These are phyloP conservation scores for Hipposideros armiger DNA, from an alignment of 2,113 vertebrate genomes.

Conservation along the genomic window DNA sequence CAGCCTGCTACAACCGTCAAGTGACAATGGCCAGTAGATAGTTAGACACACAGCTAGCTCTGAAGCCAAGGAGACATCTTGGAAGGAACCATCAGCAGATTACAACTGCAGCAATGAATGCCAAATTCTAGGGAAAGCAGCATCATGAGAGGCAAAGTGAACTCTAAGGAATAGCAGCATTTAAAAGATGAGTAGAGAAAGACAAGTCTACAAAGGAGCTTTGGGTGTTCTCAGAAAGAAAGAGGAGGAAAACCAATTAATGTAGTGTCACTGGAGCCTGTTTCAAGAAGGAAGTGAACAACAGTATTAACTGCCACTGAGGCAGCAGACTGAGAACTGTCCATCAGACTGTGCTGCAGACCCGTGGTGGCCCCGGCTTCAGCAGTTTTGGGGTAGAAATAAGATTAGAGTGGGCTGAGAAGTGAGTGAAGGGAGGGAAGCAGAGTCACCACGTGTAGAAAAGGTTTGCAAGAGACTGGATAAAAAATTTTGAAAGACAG, in stretches of 20 bases:
- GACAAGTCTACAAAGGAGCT: neutral
- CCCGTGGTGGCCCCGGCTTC: too few relatives aligned
- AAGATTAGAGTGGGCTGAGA: neutral
- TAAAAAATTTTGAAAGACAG: neutral
- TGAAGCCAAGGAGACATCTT: neutral
- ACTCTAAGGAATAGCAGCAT: neutral
- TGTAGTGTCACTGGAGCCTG: neutral
- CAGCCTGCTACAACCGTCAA: neutral
- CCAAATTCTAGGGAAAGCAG: neutral
- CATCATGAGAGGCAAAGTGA: neutral
- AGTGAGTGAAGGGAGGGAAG: neutral
- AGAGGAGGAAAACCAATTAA: neutral
- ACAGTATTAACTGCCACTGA: neutral
- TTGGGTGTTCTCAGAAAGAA: neutral
- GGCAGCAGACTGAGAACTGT: neutral
- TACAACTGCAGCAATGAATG: neutral
- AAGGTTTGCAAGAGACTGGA: neutral
- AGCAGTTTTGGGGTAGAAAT: neutral
- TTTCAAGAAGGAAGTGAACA: neutral
- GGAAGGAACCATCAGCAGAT: neutral
- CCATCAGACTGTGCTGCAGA: neutral
- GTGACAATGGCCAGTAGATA: neutral
- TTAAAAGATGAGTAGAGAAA: neutral
- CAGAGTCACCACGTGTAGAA: neutral
- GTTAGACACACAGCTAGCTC: neutral